These are phyloP conservation scores for Aphis craccivora DNA, from an alignment of 1,140 invertebrate species.

Conservation along the genomic window DNA sequence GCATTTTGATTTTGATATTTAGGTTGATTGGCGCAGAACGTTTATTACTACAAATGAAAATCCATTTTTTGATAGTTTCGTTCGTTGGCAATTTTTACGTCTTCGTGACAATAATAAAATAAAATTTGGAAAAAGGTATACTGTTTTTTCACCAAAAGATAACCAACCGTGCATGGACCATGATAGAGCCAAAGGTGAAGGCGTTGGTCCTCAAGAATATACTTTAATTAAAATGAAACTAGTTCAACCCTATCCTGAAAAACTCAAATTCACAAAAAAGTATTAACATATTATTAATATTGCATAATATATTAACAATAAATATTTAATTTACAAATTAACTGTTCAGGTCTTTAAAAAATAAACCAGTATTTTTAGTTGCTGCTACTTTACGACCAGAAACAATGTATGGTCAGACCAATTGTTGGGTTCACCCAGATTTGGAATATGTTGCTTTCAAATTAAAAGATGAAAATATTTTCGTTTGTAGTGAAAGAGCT, in stretches of 20 bases:
- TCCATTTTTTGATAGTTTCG: conserved; percentile 97
- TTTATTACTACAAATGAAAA: conserved; percentile 99
- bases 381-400: conserved; percentile 98
- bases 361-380: conserved; percentile 81
- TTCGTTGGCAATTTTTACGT: conserved; percentile 94
- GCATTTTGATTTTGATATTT: conserved; percentile 58
- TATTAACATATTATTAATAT: conserved; percentile 21
- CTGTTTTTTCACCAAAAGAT: conserved; percentile 96
- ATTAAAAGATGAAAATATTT: conserved; percentile 78
- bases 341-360: conserved; percentile 67
- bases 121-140: conserved; percentile 96
- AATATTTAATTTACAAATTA: conserved; percentile 47
- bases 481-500: conserved; percentile 85
- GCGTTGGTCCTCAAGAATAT: conserved; percentile 97
- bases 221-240: conserved; percentile 96
- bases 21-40: conserved; percentile 95
- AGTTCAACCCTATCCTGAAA: conserved; percentile 75
- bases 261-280: conserved; percentile 70
- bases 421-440: conserved; percentile 97
- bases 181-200: conserved; percentile 94
- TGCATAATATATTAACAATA: not conserved
- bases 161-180: conserved; percentile 99
- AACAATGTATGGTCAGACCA: conserved; percentile 99
- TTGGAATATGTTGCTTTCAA: conserved; percentile 90
- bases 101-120: conserved; percentile 85